phyloP scores from a whole-genome alignment of 1,140 invertebrate species.

The Macrotrachela quadricornifera region DNA sequence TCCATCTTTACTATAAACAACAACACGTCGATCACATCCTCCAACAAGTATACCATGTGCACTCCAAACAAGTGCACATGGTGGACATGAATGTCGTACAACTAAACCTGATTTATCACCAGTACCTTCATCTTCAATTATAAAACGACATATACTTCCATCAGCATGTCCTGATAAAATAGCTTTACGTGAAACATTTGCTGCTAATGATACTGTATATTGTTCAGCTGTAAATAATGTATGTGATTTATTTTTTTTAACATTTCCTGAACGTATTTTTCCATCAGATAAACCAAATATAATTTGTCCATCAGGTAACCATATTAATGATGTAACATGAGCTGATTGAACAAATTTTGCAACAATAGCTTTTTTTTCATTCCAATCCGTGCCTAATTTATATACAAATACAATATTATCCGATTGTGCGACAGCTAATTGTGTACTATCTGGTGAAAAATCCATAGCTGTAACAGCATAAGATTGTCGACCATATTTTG shows the following conservation, averaged over 20 bases:
- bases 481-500: conserved; percentile 55
- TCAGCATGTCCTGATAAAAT: conserved; percentile 72
- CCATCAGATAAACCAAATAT: conserved; percentile 64
- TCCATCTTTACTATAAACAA: conserved; percentile 53
- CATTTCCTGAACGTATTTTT: conserved; percentile 47
- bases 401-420: conserved; percentile 96
- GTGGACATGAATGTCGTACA: conserved; percentile 49
- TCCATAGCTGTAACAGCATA: conserved; percentile 57
- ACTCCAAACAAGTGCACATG: conserved; percentile 59
- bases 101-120: neutral
- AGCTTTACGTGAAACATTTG: conserved; percentile 50
- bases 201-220: conserved; percentile 50
- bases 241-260: conserved; percentile 69
- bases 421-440: conserved; percentile 80
- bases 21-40: conserved; percentile 60
- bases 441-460: conserved; percentile 81
- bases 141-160: conserved; percentile 33
- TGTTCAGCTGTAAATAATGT: conserved; percentile 61
- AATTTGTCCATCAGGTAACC: conserved; percentile 55
- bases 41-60: conserved; percentile 48
- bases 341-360: conserved; percentile 79
- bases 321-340: conserved; percentile 56
- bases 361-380: conserved; percentile 88
- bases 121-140: neutral
- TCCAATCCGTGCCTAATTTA: conserved; percentile 83